Evolutionary conservation across 1,140 invertebrate genomes (phyloP).

Genomic region (Thereuonema tuberculata): DNA sequence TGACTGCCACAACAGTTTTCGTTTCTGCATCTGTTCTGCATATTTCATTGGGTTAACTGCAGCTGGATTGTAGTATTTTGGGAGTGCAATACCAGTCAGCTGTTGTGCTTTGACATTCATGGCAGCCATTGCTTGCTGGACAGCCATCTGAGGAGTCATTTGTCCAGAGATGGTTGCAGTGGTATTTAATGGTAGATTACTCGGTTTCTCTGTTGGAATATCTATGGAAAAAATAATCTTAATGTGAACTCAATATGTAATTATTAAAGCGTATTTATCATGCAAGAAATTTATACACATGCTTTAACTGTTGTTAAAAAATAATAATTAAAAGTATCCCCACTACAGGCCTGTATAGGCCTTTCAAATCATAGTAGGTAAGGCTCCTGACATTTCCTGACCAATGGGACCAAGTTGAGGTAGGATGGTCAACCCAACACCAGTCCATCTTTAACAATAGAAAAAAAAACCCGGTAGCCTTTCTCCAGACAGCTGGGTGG

Average conservation of each 20-base stretch:
- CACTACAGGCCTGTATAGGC: too few relatives aligned
- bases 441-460: too few relatives aligned
- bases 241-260: background rate
- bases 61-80: constrained; percentile 65
- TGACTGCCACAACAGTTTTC: constrained; percentile 65
- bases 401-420: too few relatives aligned
- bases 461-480: too few relatives aligned
- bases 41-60: constrained; percentile 66
- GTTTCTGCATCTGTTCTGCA: constrained; percentile 74
- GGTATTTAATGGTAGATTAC: constrained; percentile 7
- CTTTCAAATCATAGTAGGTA: too few relatives aligned
- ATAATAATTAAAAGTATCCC: too few relatives aligned
- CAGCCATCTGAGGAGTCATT: constrained; percentile 10
- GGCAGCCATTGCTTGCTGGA: constrained; percentile 13
- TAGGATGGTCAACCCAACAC: too few relatives aligned
- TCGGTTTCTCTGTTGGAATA: constrained; percentile 3
- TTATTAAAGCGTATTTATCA: background rate
- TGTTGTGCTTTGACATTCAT: constrained; percentile 11
- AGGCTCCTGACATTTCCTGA: too few relatives aligned
- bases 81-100: constrained; percentile 19
- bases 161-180: background rate
- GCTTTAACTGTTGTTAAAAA: background rate
- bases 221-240: background rate
- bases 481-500: too few relatives aligned
- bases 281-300: background rate